Base-by-base conservation (phyloP, 2,797 vertebrate genomes). In the Triplophysa bombifrons region DNA sequence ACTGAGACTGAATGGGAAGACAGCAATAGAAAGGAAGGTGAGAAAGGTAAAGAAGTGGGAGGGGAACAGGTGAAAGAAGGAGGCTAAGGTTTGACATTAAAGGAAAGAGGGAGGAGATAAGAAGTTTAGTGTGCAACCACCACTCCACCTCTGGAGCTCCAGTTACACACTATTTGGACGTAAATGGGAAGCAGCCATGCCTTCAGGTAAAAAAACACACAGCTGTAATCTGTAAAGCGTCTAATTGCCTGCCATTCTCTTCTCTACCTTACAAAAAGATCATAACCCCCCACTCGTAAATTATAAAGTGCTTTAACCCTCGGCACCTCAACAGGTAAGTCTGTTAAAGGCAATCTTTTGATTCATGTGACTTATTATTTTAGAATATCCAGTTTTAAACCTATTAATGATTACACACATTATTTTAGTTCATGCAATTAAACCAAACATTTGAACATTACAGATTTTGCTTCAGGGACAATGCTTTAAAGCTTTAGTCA, bases 1-100 rank as follows among this genome's bases (percentile, higher is more conserved):
- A 99, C 96, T 98, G 97, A 95, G 97, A 96, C 97, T 99, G 95
- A 89, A 44, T 84, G 85, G 78, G 70, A 41, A 85, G 74, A 81
- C 55, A 86, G 73, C 66, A 50, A 82, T 44, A 68, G 46, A 84
- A 78, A 60, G 74, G 83, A 83, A 67, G 84, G 72, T 78, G 73
- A 88, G 84, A 81, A 78, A 78, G 75, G 70, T 68, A 76, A 51
- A 76, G 34, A 10, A 48, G 69, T 65, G 76, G 67, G 77, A 72
- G 73, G 61, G 74, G 51, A 70, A 78, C 56, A 76, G 64, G 50
- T 66, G 64, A 82, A 79, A 61, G 83, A 76, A 69, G 77, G 85
- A 83, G 71, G 84, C 55, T 72, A 73, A 89, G 82, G 61, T 46
- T 30, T 77, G 44, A 82, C 80, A 82, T 67, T 78, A 74, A 84